Evolutionary conservation across 2,797 vertebrate genomes (phyloP).

Genomic region (Triplophysa bombifrons): DNA sequence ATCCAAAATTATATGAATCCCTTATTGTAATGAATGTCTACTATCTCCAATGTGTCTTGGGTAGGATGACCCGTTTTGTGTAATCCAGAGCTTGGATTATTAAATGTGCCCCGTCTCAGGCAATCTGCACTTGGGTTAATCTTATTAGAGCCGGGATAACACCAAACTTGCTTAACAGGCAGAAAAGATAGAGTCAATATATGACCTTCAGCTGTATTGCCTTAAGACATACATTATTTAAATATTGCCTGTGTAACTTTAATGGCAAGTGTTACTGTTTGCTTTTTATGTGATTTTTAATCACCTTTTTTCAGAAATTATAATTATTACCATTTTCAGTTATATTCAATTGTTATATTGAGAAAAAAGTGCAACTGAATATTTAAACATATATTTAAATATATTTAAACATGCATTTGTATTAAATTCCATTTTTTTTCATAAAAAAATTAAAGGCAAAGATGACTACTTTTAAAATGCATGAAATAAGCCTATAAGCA

Average conservation of each 20-base stretch:
- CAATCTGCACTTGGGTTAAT: constrained; percentile 65
- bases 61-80: constrained; percentile 72
- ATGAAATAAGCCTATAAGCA: too few species aligned
- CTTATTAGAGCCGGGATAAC: constrained; percentile 71
- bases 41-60: constrained; percentile 41
- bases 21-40: constrained; percentile 39
- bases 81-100: constrained; percentile 77
- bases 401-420: background rate
- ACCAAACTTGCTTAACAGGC: constrained; percentile 68
- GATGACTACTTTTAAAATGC: too few species aligned
- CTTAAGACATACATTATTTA: background rate
- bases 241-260: background rate
- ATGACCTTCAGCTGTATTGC: constrained; percentile 18
- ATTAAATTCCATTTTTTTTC: too few species aligned
- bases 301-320: background rate
- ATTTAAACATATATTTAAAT: too few species aligned
- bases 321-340: background rate
- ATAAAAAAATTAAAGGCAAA: too few species aligned
- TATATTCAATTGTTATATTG: background rate
- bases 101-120: constrained; percentile 55
- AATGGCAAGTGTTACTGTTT: constrained; percentile 10
- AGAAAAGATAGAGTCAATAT: constrained; percentile 53
- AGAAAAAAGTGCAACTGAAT: background rate
- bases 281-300: background rate
- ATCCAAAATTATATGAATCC: constrained; percentile 22